phyloP scores from a whole-genome alignment of 2,888 invertebrate genomes.

The Ferrisia virgata region DNA sequence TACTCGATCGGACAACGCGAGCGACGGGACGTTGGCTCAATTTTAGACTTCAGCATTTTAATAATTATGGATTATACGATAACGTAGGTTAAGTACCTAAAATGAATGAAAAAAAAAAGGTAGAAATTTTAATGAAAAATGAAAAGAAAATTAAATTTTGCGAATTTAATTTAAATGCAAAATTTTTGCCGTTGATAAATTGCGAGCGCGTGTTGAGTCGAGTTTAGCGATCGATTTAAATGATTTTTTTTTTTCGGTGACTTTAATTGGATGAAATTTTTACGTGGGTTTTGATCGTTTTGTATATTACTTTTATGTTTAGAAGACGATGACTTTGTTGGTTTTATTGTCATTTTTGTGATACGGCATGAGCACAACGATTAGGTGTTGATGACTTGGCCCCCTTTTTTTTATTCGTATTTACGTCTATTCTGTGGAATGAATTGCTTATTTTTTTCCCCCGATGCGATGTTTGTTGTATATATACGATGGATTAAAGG shows the following conservation, averaged over 20 bases:
- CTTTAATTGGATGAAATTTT: background rate
- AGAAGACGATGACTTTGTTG: background rate
- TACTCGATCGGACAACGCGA: background rate
- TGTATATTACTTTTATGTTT: background rate
- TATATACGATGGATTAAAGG: background rate
- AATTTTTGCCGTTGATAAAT: background rate
- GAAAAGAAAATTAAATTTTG: background rate
- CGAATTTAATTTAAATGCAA: background rate
- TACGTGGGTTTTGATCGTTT: background rate
- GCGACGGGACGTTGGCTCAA: background rate
- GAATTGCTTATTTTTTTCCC: background rate
- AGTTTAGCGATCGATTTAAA: background rate
- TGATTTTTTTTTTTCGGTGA: background rate
- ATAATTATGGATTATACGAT: background rate
- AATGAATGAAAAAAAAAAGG: background rate
- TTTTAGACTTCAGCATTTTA: background rate
- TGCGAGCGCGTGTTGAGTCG: background rate
- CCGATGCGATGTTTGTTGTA: too few relatives aligned
- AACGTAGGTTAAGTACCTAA: too few relatives aligned
- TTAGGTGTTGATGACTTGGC: too few relatives aligned
- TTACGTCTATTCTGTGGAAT: background rate
- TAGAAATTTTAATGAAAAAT: background rate
- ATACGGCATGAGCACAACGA: too few relatives aligned
- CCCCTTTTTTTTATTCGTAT: background rate
- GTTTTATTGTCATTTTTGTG: background rate